Base-by-base conservation (phyloP, 1,140 invertebrate species). In the Reticulitermes speratus region DNA sequence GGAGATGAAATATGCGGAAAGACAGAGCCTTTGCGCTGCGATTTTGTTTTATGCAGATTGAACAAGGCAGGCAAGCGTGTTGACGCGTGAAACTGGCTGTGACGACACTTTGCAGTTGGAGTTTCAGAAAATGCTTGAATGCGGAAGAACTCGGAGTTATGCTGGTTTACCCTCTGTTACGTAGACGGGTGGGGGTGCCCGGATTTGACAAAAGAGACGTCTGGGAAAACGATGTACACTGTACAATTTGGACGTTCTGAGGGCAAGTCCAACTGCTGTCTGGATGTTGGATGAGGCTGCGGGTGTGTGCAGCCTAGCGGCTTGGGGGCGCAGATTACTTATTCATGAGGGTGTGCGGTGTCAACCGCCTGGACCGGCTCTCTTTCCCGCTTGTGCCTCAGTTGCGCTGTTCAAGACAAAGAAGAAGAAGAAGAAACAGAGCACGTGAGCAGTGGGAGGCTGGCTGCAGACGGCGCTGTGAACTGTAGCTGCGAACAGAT, bases 291-390 rank as follows among this genome's bases (percentile, higher is more conserved):
- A 75, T 75, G 65, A 30, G 65, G n/a, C 19, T 9, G 1, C 7
- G 8, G 21, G n/a, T 25, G n/a, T 75, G 65, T 75, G 65, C 65
- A 75, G 65, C 16, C 23, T 9, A n/a, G n/a, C 65, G n/a, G n/a
- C n/a, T n/a, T 75, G 3, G 52, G n/a, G 25, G 25, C 25, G 2
- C 8, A 9, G 65, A 75, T 75, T 30, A 75, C 65, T 75, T 75
- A 75, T 75, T 75, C 65, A 75, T 75, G 65, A 75, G 65, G n/a
- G n/a, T 75, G 25, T 75, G 65, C 14, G 65, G 65, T 75, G 65
- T 75, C 65, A 75, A 75, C 65, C n/a, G 25, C 25, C 2, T 75
- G 65, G 65, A 25, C 65, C 65, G n/a, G 0, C n/a, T 30, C 65
- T 75, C 65, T 7, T 25, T 75, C 65, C n/a, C 65, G 6, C 65